These are phyloP conservation scores for Grus americana DNA, from an alignment of 2,113 vertebrate genomes.

Conservation along the genomic window DNA sequence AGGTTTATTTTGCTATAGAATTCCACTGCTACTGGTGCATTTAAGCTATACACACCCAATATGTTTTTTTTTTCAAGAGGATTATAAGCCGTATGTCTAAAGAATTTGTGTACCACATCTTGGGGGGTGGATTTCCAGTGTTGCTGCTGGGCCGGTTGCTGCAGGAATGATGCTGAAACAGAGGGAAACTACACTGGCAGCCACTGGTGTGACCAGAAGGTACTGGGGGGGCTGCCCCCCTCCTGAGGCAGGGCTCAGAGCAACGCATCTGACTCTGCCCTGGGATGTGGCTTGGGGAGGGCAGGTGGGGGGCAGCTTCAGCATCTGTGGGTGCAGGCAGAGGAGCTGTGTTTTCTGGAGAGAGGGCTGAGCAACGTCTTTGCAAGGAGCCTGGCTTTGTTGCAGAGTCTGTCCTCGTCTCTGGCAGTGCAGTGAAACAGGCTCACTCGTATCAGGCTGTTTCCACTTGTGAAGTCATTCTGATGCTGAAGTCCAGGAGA, in stretches of 20 bases:
- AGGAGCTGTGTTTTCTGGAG: neutral
- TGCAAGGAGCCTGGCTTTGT: neutral
- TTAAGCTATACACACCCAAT: neutral
- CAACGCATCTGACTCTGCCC: neutral
- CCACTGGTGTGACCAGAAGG: neutral
- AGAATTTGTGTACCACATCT: neutral
- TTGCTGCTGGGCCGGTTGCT: neutral
- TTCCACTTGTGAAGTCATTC: neutral
- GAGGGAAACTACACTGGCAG: neutral
- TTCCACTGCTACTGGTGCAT: neutral
- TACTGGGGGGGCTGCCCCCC: neutral
- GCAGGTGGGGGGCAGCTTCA: neutral
- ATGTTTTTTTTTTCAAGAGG: neutral
- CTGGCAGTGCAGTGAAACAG: neutral
- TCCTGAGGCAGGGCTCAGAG: neutral
- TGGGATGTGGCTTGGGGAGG: neutral
- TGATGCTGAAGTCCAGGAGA: neutral
- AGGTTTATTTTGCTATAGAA: neutral
- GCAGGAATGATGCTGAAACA: neutral
- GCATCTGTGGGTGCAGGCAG: neutral
- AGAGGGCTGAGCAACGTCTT: accelerated
- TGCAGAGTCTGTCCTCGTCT: accelerated
- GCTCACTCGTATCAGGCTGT: accelerated
- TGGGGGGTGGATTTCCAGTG: neutral
- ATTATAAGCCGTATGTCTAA: neutral